Evolutionary conservation across 2,888 invertebrate species (phyloP), one percentile per base, ranked within the genome.

Genomic region (Axea sp.): DNA sequence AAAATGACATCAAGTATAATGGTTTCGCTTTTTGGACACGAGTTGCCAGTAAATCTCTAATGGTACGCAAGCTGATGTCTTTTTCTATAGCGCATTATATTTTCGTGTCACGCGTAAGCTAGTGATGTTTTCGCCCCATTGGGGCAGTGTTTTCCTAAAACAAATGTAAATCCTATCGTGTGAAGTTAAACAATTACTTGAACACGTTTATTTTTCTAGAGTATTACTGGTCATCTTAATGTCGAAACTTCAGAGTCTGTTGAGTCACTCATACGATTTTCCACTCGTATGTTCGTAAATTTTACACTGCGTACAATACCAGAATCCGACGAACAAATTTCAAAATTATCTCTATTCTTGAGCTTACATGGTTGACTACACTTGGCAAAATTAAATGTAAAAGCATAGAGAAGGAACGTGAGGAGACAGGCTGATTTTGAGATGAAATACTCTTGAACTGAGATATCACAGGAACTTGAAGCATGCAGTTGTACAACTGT

Each of bases 391-490:
- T 67, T 73, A 73, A 69, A 73, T 65, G 65, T 69, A 69, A 69
- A 73, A 73, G 60, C 68, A 69, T 64, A 72, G 69, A 73, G 72
- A 59, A 72, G 67, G 49, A 73, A 65, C 69, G 73, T 73, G 73
- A 71, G 65, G 59, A 73, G 71, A 72, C 71, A 71, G 64, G 62
- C 69, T 73, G 71, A 73, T 60, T 49, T 59, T 49, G 47, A 73
- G 76, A 76, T 77, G 77, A 78, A 81, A 79, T 79, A 80, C 77
- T 77, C 73, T 68, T 19, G 75, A 76, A 72, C 73, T 75, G 76
- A 81, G 82, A 81, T 84, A 81, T 81, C 80, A 79, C 77, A 76
- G 71, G 60, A 77, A 77, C 77, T 67, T 65, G 64, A 69, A 78
- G 80, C 78, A 76, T 77, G 78, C 80, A 77, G 77, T 77, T 80